Evolutionary conservation across 2,888 invertebrate species (phyloP), one percentile per base, ranked within the genome.

Genomic region (Onchidella celtica): DNA sequence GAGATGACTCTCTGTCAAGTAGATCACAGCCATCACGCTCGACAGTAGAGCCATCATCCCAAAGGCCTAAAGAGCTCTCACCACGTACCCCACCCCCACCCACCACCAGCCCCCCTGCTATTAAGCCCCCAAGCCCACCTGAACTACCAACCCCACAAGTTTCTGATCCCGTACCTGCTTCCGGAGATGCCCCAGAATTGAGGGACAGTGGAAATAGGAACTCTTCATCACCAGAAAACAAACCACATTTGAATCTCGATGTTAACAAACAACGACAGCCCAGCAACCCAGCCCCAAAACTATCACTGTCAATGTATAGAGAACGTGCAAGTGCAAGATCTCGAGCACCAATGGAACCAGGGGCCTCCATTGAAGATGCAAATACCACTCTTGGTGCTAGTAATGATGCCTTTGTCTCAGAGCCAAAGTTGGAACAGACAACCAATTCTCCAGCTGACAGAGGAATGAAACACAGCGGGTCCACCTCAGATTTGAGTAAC

Each of bases 301-400:
- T 78, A 4, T 78, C 78, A 4, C 38, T 78, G n/a, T 69, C 70
- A 17, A 70, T 70, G 69, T 78, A 78, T 47, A 78, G 78, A 63
- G 78, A 78, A 29, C 69, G 78, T 57, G 40, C 70, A 2, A 68
- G 69, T 36, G 69, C 70, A 29, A 66, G 55, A 57, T 77, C 77
- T 24, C 21, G 36, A 57, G 55, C 66, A 6, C 55, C 77, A 1
- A 61, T 11, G 9, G 75, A 75, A 27, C 65, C 61, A 6, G 29
- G 1, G n/a, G 11, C 75, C 17, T 29, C 47, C 0, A 36, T 21
- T 4, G 77, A 77, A 66, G 68, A 68, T 34, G 32, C 66, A n/a
- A 76, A 4, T n/a, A n/a, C 36, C 9, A 11, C 57, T 24, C 17
- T 36, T 4, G 24, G 21, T 27, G 32, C 29, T 29, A 40, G 29